Conservation (phyloP, 2,113 vertebrate species). For the Cynoglossus semilaevis region DNA sequence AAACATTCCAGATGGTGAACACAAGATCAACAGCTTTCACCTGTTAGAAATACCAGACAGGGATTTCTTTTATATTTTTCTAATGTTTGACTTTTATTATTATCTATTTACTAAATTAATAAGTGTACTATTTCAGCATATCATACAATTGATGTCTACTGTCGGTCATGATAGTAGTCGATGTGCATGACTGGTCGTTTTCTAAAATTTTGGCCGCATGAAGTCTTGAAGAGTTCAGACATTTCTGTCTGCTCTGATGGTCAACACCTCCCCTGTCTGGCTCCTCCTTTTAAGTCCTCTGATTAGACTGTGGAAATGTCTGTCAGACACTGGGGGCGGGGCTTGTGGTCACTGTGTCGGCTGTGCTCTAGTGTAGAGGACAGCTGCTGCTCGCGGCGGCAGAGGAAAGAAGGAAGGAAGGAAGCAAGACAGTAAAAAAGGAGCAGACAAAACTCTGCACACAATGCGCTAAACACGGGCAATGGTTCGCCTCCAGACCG, state of each 20-base stretch:
- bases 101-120: no score
- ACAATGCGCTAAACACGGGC: constrained; percentile 48
- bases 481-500: constrained; percentile 28
- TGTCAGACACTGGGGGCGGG: constrained; percentile 57
- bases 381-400: constrained; percentile 64
- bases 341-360: constrained; percentile 41
- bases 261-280: constrained; percentile 43
- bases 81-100: no score
- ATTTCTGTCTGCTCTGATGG: constrained; percentile 42
- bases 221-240: background rate
- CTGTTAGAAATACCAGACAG: no score
- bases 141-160: no score
- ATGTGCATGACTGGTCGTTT: background rate
- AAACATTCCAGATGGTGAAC: no score
- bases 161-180: no score
- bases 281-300: constrained; percentile 31
- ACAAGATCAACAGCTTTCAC: no score
- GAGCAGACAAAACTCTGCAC: constrained; percentile 16
- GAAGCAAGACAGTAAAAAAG: constrained; percentile 23
- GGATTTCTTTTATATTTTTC: no score
- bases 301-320: constrained; percentile 48
- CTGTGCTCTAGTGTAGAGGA: constrained; percentile 42
- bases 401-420: constrained; percentile 31
- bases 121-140: no score
- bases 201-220: background rate